Evolutionary conservation across 2,797 vertebrate species (phyloP).

Genomic region (Acanthiza pusilla): DNA sequence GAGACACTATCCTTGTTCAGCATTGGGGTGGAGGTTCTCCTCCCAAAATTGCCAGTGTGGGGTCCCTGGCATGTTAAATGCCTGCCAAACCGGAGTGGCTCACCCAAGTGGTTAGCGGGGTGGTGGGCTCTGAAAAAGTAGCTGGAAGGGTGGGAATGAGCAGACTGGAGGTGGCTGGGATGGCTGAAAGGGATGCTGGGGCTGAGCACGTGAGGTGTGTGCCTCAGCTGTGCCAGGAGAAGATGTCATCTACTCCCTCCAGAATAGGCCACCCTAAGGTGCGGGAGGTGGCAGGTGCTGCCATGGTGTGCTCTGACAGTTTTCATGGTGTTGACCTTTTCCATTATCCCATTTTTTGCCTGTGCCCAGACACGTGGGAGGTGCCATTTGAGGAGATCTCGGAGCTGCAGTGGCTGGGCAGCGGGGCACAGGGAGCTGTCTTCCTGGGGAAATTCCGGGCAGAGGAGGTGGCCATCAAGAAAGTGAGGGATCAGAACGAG

Average conservation of each 20-base stretch:
- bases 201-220: accelerated
- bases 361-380: constrained; percentile 91
- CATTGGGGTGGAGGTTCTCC: background rate
- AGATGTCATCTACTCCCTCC: background rate
- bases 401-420: constrained; percentile 97
- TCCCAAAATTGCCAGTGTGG: background rate
- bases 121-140: background rate
- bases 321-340: background rate
- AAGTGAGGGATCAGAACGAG: constrained; percentile 97
- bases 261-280: background rate
- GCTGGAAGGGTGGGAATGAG: background rate
- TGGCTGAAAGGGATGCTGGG: background rate
- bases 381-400: constrained; percentile 98
- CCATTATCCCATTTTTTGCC: background rate
- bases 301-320: background rate
- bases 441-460: constrained; percentile 95
- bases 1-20: background rate
- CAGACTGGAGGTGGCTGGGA: background rate
- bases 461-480: constrained; percentile 98
- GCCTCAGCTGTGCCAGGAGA: background rate
- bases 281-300: background rate
- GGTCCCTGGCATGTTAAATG: background rate
- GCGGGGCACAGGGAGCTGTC: constrained; percentile 94
- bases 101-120: background rate
- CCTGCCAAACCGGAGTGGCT: background rate